Conservation (phyloP, 1,140 invertebrate species). For the Pseudobourletiella spinata region DNA sequence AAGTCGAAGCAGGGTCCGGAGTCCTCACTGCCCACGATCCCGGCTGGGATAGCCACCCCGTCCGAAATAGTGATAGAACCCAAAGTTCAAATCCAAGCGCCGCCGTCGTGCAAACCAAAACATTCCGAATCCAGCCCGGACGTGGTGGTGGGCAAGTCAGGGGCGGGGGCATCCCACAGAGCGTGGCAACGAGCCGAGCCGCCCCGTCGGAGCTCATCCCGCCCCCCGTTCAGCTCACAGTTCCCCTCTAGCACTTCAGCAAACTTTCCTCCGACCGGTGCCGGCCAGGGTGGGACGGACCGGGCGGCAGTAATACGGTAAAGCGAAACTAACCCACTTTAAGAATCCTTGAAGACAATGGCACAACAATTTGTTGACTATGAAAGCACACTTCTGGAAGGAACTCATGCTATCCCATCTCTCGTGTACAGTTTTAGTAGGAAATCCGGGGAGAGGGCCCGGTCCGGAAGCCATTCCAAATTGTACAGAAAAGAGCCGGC, state of each 20-base stretch:
- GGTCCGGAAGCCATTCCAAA: neutral
- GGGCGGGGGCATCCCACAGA: neutral
- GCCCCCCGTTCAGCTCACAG: no score
- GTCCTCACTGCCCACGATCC: constrained; percentile 20
- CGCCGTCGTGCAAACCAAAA: neutral
- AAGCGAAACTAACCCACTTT: no score
- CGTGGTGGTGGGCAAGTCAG: no score
- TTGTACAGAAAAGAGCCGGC: neutral
- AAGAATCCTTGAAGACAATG: no score
- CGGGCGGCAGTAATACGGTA: no score
- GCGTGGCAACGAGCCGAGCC: no score
- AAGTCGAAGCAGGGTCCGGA: constrained; percentile 15
- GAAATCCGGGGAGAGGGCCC: neutral
- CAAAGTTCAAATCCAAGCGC: constrained; percentile 1
- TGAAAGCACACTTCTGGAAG: neutral
- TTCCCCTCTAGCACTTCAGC: no score
- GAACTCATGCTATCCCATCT: neutral
- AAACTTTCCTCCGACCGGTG: no score
- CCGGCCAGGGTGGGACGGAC: no score
- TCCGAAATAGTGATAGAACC: constrained; percentile 4
- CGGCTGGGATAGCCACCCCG: neutral
- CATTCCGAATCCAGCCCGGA: neutral
- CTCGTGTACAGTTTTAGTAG: neutral
- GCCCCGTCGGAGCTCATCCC: no score
- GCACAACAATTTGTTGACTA: no score